Evolutionary conservation across 2,113 vertebrate species (phyloP).

Genomic region (Sphyrna mokarran): DNA sequence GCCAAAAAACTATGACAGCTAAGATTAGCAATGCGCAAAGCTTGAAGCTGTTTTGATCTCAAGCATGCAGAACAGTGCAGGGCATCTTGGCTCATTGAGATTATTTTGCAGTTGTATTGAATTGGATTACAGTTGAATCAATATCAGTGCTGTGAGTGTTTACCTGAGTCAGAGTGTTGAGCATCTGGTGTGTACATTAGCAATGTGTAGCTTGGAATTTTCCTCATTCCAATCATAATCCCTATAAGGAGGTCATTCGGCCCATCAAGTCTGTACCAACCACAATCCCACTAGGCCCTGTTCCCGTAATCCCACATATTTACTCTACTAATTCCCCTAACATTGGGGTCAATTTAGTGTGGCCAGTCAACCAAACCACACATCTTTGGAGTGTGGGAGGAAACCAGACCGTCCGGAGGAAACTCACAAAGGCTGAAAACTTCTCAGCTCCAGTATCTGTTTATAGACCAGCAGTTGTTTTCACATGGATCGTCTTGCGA

Average conservation of each 20-base stretch:
- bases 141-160: background rate
- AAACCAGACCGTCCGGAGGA: too few relatives aligned
- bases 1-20: too few relatives aligned
- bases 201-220: background rate
- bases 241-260: too few relatives aligned
- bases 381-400: too few relatives aligned
- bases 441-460: background rate
- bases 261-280: too few relatives aligned
- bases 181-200: background rate
- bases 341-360: too few relatives aligned
- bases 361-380: too few relatives aligned
- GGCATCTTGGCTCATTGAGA: background rate
- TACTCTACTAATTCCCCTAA: too few relatives aligned
- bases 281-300: too few relatives aligned
- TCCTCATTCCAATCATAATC: background rate
- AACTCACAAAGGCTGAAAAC: background rate
- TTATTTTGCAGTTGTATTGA: constrained; percentile 5
- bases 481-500: background rate
- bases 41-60: background rate
- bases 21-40: background rate
- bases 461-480: background rate
- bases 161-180: background rate
- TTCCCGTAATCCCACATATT: too few relatives aligned
- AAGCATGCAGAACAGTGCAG: background rate
- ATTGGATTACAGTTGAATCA: background rate